Evolutionary conservation across 2,113 vertebrate species (phyloP), one percentile per base, ranked within the genome.

Genomic region (Phylloscopus whistleri): DNA sequence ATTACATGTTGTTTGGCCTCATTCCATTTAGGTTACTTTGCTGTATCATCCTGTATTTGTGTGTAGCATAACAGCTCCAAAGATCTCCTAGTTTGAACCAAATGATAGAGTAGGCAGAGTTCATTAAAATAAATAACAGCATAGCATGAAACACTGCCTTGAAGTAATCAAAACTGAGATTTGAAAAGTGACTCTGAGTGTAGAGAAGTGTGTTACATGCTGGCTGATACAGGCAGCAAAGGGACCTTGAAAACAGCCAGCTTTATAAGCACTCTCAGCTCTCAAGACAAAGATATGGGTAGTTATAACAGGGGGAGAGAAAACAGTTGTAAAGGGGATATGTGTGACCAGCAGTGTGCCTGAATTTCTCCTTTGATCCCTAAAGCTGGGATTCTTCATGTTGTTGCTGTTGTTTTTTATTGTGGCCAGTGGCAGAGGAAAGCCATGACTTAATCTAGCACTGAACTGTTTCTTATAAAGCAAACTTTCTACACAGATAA

Each of bases 91-190:
- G 80, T 81, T 27, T 74, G 88, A 95, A 88, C 53, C 35, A 85
- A 93, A 93, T 89, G 81, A 96, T 13, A 78, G 89, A 94, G 88
- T 69, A 91, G 83, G 74, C 86, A 86, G 59, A 91, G 89, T 95
- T 96, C 93, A 93, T 94, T 96, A 89, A 95, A 94, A 95, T 79
- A 94, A 93, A 91, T 90, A 95, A 88, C 94, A 96, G 74, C 70
- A 35, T 39, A 76, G 55, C 5, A 0, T 69, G 91, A 94, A 94
- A 87, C 78, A 89, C 37, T 93, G 79, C 63, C 87, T 92, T 77
- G 70, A 80, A 87, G 67, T 87, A 93, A 95, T 93, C 93, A 90
- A 91, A 95, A 89, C 78, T 79, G 92, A 88, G 94, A 62, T 93
- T 31, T 93, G 90, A 52, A 86, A 94, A 95, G 87, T 87, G 69